phyloP scores from a whole-genome alignment of 2,888 invertebrate species.

The Odontocerum albicorne region DNA sequence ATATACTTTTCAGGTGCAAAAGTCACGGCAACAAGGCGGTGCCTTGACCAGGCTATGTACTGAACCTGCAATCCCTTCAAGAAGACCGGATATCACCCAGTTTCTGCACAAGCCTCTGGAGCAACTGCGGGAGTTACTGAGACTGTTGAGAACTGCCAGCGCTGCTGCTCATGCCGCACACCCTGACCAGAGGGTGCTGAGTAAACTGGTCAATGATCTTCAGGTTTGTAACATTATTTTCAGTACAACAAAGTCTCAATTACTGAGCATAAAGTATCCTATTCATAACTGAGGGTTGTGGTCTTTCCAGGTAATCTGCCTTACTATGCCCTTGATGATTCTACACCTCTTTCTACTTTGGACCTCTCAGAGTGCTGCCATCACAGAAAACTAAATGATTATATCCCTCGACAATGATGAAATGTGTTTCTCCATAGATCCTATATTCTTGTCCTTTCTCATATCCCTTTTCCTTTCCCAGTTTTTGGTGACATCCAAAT shows the following conservation, averaged over 20 bases:
- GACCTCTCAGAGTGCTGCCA: too few species aligned
- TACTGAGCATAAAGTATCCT: too few species aligned
- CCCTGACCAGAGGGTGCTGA: conserved; percentile 43
- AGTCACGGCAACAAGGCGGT: conserved; percentile 72
- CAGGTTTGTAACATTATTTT: conserved; percentile 44
- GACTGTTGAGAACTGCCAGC: conserved; percentile 53
- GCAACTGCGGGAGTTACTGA: conserved; percentile 61
- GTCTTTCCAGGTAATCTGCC: neutral
- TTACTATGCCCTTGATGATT: neutral
- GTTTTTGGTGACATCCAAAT: too few species aligned
- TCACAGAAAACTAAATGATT: neutral
- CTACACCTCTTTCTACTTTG: too few species aligned
- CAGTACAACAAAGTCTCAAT: neutral
- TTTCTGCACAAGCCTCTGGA: conserved; percentile 83
- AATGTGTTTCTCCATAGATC: too few species aligned
- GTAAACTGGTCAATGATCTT: conserved; percentile 48
- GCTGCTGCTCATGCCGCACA: conserved; percentile 38
- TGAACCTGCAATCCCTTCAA: conserved; percentile 77
- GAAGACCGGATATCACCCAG: conserved; percentile 82
- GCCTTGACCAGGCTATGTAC: conserved; percentile 80
- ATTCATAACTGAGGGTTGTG: neutral
- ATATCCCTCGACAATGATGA: too few species aligned
- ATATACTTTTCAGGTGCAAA: conserved; percentile 60
- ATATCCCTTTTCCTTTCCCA: too few species aligned
- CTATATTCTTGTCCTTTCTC: too few species aligned